phyloP scores from a whole-genome alignment of 2,888 invertebrate species.

The Rhingia rostrata region DNA sequence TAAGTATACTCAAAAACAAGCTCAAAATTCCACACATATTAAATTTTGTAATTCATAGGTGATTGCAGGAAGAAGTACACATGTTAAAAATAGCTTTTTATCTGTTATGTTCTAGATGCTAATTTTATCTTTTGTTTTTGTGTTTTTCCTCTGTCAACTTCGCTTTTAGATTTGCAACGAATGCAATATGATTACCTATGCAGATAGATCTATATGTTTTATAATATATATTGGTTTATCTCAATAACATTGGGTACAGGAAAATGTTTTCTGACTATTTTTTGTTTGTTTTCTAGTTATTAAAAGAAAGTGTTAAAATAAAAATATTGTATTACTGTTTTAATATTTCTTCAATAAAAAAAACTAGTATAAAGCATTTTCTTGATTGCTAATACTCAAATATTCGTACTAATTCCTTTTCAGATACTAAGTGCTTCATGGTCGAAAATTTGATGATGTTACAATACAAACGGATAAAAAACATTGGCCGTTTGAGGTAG shows the following conservation, averaged over 20 bases:
- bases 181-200: slow-evolving; percentile 61
- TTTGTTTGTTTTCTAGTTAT: slow-evolving; percentile 50
- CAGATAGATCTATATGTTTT: slow-evolving; percentile 48
- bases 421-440: slow-evolving; percentile 97
- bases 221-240: slow-evolving; percentile 12
- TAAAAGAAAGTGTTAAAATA: slow-evolving; percentile 31
- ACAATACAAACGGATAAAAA: slow-evolving; percentile 97
- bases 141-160: slow-evolving; percentile 48
- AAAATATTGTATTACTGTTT: slow-evolving; percentile 48
- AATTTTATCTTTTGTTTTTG: slow-evolving; percentile 61
- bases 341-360: slow-evolving; percentile 23
- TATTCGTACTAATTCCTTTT: slow-evolving; percentile 67
- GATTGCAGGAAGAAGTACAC: slow-evolving; percentile 28
- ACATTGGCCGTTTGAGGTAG: slow-evolving; percentile 96
- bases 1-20: slow-evolving; percentile 41
- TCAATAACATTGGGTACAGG: slow-evolving; percentile 19
- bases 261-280: slow-evolving; percentile 46
- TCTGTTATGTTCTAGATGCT: slow-evolving; percentile 64
- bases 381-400: slow-evolving; percentile 7
- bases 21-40: slow-evolving; percentile 20
- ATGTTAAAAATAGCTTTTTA: slow-evolving; percentile 62
- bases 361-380: slow-evolving; percentile 1
- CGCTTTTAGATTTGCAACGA: slow-evolving; percentile 38
- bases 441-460: slow-evolving; percentile 93
- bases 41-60: slow-evolving; percentile 59